phyloP scores from a whole-genome alignment of 2,113 vertebrate species.

The Aplodontia rufa region DNA sequence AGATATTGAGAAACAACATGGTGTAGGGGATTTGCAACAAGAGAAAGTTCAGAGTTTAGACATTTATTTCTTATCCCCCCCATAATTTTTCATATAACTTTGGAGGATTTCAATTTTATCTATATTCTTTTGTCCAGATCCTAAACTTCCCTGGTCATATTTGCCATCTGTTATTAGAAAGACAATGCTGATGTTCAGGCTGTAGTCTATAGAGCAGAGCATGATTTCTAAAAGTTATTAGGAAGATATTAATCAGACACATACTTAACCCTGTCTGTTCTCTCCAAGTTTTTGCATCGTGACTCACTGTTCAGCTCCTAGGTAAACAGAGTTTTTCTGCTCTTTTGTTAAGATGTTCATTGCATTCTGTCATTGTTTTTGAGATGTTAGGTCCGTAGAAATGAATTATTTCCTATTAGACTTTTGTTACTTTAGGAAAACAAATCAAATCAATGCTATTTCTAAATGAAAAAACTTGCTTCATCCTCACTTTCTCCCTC shows the following conservation, averaged over 20 bases:
- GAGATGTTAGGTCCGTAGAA: slow-evolving; percentile 17
- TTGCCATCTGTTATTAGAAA: slow-evolving; percentile 9
- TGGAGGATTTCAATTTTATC: background rate
- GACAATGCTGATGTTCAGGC: background rate
- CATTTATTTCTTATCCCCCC: background rate
- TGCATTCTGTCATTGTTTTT: background rate
- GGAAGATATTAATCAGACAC: background rate
- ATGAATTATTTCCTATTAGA: background rate
- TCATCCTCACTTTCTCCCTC: background rate
- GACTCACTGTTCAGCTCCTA: background rate
- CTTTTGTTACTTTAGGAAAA: slow-evolving; percentile 3
- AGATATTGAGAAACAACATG: slow-evolving; percentile 2
- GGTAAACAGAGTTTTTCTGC: background rate
- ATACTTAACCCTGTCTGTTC: background rate
- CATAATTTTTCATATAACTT: background rate
- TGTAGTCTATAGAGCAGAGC: background rate
- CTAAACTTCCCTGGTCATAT: background rate
- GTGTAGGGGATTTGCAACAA: background rate
- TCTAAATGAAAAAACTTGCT: background rate
- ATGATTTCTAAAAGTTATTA: background rate
- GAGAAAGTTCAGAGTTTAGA: background rate
- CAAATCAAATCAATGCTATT: slow-evolving; percentile 1
- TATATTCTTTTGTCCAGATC: background rate
- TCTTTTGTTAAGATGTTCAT: background rate
- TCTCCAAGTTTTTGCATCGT: background rate